Conservation (phyloP, 2,797 vertebrate genomes). For the Lepus oiostolus region DNA sequence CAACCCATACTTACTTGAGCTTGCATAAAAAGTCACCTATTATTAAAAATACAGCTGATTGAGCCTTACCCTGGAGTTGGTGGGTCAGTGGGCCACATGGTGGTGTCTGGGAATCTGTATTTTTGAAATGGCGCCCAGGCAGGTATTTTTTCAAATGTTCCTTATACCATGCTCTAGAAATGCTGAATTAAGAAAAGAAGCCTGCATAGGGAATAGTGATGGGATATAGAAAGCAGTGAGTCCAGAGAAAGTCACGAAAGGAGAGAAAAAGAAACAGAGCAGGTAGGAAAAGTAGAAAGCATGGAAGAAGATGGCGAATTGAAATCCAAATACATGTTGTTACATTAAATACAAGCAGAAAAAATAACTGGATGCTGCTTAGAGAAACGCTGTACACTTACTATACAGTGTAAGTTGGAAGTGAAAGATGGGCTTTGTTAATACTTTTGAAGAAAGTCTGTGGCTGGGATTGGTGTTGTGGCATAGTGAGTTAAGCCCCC, state of each 20-base stretch:
- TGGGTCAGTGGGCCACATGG: not conserved
- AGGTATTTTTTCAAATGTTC: not conserved
- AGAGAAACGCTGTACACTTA: not conserved
- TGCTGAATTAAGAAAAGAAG: not conserved
- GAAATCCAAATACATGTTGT: not conserved
- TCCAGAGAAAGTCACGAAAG: conserved; percentile 11
- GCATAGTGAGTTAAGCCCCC: too few relatives aligned
- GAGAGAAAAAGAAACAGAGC: not conserved
- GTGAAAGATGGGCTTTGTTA: not conserved
- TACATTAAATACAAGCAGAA: conserved; percentile 7
- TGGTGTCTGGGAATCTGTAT: not conserved
- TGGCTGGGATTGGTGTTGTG: not conserved
- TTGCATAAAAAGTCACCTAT: not conserved
- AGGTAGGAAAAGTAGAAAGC: conserved; percentile 28
- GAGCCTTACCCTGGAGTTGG: not conserved
- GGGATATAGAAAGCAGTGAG: not conserved
- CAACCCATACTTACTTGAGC: not conserved
- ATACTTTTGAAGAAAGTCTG: not conserved
- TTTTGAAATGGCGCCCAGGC: not conserved
- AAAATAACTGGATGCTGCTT: conserved; percentile 1
- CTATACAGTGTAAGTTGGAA: not conserved
- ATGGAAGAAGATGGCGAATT: not conserved
- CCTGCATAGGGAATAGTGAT: not conserved
- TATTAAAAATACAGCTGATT: not conserved
- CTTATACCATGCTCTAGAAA: not conserved